Evolutionary conservation across 2,113 vertebrate species (phyloP).

Genomic region (Channa maculata): DNA sequence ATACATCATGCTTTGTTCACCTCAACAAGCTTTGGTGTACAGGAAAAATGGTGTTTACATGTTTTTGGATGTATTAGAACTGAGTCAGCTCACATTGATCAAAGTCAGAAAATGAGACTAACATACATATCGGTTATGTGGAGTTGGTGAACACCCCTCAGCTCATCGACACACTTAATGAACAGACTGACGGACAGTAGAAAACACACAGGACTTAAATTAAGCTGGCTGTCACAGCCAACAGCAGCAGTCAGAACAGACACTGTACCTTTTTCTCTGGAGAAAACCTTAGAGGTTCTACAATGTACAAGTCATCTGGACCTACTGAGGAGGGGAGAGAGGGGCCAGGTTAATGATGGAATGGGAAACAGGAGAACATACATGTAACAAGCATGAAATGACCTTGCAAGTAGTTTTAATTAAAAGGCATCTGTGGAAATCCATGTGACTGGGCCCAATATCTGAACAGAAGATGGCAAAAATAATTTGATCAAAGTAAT

Average conservation of each 20-base stretch:
- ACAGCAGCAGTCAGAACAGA: slow-evolving; percentile 67
- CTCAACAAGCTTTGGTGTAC: no score
- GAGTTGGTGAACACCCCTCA: slow-evolving; percentile 26
- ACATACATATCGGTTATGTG: slow-evolving; percentile 9
- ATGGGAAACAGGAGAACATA: slow-evolving; percentile 80
- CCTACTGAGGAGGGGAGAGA: slow-evolving; percentile 89
- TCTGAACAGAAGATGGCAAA: background rate
- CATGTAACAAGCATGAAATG: slow-evolving; percentile 78
- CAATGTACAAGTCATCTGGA: slow-evolving; percentile 97
- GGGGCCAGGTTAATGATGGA: slow-evolving; percentile 81
- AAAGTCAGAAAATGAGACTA: background rate
- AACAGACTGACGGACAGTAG: slow-evolving; percentile 40
- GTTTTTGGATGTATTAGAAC: no score
- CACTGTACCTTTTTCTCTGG: slow-evolving; percentile 97
- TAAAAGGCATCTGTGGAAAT: background rate
- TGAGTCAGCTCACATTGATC: no score
- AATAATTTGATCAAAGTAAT: background rate
- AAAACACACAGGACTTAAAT: slow-evolving; percentile 57
- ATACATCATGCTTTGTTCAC: no score
- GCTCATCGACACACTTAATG: slow-evolving; percentile 14
- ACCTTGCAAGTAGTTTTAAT: slow-evolving; percentile 80
- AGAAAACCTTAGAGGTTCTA: slow-evolving; percentile 98
- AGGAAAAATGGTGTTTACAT: no score
- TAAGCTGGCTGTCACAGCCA: slow-evolving; percentile 59
- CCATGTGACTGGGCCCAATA: background rate